Evolutionary conservation across 2,797 vertebrate species (phyloP).

Genomic region (Lacerta viridis): DNA sequence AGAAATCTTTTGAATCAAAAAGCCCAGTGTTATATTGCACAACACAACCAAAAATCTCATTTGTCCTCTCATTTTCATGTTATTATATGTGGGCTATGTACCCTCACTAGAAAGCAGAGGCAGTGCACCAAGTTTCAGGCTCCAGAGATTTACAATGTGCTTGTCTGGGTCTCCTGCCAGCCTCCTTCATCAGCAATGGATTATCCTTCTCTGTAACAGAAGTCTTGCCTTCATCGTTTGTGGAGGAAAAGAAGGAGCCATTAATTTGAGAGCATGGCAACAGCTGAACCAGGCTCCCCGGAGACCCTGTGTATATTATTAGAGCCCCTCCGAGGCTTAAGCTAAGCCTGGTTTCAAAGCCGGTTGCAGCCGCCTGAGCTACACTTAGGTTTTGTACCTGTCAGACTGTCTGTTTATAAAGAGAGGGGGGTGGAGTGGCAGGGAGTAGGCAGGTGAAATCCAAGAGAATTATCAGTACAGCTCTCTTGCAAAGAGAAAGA

Average conservation of each 20-base stretch:
- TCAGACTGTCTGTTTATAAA: not conserved
- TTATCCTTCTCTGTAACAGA: not conserved
- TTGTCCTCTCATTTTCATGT: not conserved
- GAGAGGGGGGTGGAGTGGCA: not conserved
- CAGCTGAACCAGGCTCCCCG: slow-evolving; percentile 8
- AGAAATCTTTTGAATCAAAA: not conserved
- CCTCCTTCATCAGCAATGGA: slow-evolving; percentile 16
- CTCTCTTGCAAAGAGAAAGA: not conserved
- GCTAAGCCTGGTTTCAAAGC: slow-evolving; percentile 3
- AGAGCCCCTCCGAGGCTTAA: not conserved
- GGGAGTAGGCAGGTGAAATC: not conserved
- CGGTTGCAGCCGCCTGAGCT: not conserved
- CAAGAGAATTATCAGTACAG: not conserved
- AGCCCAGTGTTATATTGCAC: too few relatives aligned
- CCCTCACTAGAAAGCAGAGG: not conserved
- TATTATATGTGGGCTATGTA: not conserved
- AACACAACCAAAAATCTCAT: not conserved
- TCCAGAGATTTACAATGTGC: not conserved
- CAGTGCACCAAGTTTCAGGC: not conserved
- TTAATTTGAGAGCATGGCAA: slow-evolving; percentile 27
- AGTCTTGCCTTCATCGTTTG: not conserved
- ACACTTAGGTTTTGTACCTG: not conserved
- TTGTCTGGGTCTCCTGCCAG: slow-evolving; percentile 7
- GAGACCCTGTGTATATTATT: slow-evolving; percentile 36
- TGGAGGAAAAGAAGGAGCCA: not conserved